Evolutionary conservation across 2,888 invertebrate genomes (phyloP), one percentile per base, ranked within the genome.

Genomic region (Melinopterus prodromus): DNA sequence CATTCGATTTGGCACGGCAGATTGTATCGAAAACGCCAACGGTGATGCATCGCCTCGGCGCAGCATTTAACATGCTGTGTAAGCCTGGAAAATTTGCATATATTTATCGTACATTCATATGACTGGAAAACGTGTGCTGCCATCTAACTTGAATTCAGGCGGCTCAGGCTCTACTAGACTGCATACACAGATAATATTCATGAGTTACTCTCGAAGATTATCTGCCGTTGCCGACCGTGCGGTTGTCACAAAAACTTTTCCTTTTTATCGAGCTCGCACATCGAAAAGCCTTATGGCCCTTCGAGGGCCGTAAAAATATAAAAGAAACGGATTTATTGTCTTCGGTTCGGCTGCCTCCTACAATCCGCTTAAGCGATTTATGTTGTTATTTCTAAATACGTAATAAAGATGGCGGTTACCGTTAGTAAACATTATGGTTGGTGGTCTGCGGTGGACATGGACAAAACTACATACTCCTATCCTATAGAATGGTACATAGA

Each of bases 281-380:
- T 53, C 53, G 53, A 53, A 53, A 53, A 53, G 53, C 53, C 53
- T 53, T 53, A 53, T 12, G 53, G 53, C 53, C 53, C 53, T 53
- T 53, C 7, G 53, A 53, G 53, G 53, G 9, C 53, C 53, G 5
- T 53, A 53, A 53, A 53, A 53, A 53, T 53, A 53, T 53, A 53
- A 53, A 53, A 53, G 53, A 53, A 53, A 53, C 53, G 53, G 53
- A 53, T 53, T 53, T 53, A 53, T 53, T 53, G 53, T 53, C 53
- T 53, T 53, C 12, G 9, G 53, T 12, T 53, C 3, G 9, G 53
- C 12, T 2, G 53, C 9, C 12, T 53, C 12, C 53, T 12, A 53
- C 12, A 53, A 53, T 12, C 53, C 7, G 53, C 53, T 53, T 1
- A 53, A 53, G 53, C 53, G 53, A 53, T 53, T 53, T 53, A 53